phyloP scores from a whole-genome alignment of 2,888 invertebrate species.

The Gibbula magus region DNA sequence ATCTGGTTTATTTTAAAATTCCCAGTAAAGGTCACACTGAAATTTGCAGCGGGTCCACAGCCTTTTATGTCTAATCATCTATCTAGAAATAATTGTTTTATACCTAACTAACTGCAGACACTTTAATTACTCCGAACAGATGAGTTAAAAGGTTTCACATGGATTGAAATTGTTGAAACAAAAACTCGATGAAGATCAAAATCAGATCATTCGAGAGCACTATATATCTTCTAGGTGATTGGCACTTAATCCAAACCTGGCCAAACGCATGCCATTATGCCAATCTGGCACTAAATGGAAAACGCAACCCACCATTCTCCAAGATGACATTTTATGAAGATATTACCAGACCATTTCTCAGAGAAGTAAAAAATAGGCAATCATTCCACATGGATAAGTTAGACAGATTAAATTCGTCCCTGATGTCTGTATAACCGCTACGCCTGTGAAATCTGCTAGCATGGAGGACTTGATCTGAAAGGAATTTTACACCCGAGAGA shows the following conservation, averaged over 20 bases:
- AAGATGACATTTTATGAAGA: neutral
- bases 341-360: neutral
- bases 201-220: too few relatives aligned
- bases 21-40: too few relatives aligned
- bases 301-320: neutral
- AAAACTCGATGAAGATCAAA: too few relatives aligned
- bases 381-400: neutral
- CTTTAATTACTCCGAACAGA: too few relatives aligned
- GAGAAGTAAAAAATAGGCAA: neutral
- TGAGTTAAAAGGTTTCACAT: too few relatives aligned
- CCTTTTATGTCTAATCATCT: too few relatives aligned
- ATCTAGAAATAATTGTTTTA: too few relatives aligned
- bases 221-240: too few relatives aligned
- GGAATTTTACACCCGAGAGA: slow-evolving; percentile 11
- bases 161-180: too few relatives aligned
- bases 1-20: too few relatives aligned
- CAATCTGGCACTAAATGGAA: neutral
- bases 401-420: slow-evolving; percentile 4
- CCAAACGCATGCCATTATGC: neutral
- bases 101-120: too few relatives aligned
- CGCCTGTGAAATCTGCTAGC: neutral
- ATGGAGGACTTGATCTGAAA: neutral
- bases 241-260: neutral
- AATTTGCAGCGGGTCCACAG: too few relatives aligned
- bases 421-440: neutral